A percentile compares a stretch with the other conserved stretches of the same genome.
These are phyloP conservation scores for Microtus oregoni DNA, from an alignment of 2,113 vertebrate species.

Conservation along the genomic window DNA sequence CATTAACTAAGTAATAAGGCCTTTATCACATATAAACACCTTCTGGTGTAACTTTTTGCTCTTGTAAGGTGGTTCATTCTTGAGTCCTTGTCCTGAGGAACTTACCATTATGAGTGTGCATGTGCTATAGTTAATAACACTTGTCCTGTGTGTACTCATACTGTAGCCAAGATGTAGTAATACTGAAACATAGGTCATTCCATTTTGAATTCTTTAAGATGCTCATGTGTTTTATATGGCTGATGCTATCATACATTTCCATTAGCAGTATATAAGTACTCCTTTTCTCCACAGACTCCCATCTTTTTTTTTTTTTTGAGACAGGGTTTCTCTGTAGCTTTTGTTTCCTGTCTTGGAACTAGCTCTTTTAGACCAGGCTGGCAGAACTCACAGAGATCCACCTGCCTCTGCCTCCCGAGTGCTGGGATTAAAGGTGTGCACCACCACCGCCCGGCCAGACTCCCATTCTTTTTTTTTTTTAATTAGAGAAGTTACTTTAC, in stretches of 20 bases:
- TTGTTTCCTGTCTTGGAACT: too few relatives aligned
- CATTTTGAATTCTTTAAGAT: background rate
- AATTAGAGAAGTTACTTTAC: conserved; percentile 49
- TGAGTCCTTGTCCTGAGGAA: background rate
- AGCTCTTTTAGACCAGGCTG: too few relatives aligned
- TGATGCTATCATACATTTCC: background rate
- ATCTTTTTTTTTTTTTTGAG: background rate
- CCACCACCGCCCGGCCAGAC: too few relatives aligned
- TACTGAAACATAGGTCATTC: background rate
- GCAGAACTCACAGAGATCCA: too few relatives aligned
- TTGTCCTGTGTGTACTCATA: background rate
- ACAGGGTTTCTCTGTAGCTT: too few relatives aligned
- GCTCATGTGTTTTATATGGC: background rate
- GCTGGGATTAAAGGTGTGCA: too few relatives aligned
- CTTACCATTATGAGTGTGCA: background rate
- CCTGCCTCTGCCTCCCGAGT: too few relatives aligned
- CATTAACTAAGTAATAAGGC: background rate
- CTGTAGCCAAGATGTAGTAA: background rate
- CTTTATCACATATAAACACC: background rate
- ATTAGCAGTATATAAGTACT: background rate
- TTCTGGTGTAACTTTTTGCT: background rate
- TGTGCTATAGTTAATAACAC: background rate
- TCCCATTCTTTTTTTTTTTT: background rate
- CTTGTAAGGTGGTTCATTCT: background rate
- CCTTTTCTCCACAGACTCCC: background rate